These are phyloP conservation scores for Stegostoma tigrinum DNA, from an alignment of 2,113 vertebrate species.

Conservation along the genomic window DNA sequence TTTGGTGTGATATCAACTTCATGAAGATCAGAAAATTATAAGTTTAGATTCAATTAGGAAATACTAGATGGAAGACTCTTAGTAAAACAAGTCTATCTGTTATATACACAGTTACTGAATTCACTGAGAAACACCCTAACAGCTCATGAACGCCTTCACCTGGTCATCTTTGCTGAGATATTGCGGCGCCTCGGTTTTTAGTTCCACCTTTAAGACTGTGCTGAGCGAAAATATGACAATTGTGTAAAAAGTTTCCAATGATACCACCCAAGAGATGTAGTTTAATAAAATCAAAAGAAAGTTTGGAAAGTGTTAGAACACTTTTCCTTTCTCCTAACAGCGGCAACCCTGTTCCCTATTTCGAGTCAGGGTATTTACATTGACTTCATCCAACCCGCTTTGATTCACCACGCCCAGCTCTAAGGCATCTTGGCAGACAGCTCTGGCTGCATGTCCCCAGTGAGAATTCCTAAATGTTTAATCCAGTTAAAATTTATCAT, in stretches of 20 bases:
- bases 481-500: background rate
- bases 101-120: background rate
- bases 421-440: background rate
- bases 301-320: background rate
- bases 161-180: background rate
- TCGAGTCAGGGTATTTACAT: background rate
- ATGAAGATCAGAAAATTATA: background rate
- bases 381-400: background rate
- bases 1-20: background rate
- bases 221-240: background rate
- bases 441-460: background rate
- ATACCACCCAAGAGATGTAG: background rate
- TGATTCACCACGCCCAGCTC: background rate
- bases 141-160: background rate
- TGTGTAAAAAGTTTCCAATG: background rate
- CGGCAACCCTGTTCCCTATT: background rate
- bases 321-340: background rate
- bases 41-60: background rate
- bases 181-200: background rate
- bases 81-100: background rate
- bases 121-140: background rate
- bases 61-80: background rate
- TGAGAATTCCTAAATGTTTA: background rate
- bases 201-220: background rate
- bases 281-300: background rate